phyloP scores from a whole-genome alignment of 2,888 invertebrate genomes.

The Erannis defoliaria region DNA sequence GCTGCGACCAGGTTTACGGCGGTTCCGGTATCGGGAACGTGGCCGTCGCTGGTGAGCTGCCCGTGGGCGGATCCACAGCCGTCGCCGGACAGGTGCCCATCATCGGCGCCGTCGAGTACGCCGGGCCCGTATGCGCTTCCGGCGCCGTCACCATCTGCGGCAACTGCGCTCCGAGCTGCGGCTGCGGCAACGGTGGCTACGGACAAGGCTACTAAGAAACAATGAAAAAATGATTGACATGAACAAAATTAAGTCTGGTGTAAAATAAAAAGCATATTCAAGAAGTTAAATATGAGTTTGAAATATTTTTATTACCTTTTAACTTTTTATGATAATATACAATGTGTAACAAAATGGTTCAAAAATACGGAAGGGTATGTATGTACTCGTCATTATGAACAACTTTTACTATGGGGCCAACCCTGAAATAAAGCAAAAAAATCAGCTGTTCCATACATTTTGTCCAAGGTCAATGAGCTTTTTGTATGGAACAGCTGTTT shows the following conservation, averaged over 20 bases:
- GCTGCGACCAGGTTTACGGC: background rate
- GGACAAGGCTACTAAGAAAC: background rate
- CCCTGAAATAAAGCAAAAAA: too few species aligned
- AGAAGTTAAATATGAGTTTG: background rate
- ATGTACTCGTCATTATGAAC: too few species aligned
- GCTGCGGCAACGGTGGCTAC: conserved; percentile 1
- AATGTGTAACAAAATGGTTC: too few species aligned
- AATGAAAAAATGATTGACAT: background rate
- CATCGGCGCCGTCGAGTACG: conserved; percentile 39
- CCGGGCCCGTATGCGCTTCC: conserved; percentile 30
- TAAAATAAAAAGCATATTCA: background rate
- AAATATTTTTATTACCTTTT: too few species aligned
- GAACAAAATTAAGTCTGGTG: background rate
- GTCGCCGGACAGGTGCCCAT: conserved; percentile 39
- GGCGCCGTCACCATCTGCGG: conserved; percentile 37
- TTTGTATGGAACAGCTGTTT: too few species aligned
- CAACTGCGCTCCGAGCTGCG: conserved; percentile 7
- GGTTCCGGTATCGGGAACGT: conserved; percentile 33
- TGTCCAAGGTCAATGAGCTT: too few species aligned
- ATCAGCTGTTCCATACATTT: too few species aligned
- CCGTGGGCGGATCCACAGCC: conserved; percentile 30
- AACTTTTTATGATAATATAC: too few species aligned
- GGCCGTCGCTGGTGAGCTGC: conserved; percentile 39
- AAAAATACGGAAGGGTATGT: too few species aligned
- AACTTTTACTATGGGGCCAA: too few species aligned